Conservation (phyloP, 2,113 vertebrate species). For the Phyllostomus hastatus region DNA sequence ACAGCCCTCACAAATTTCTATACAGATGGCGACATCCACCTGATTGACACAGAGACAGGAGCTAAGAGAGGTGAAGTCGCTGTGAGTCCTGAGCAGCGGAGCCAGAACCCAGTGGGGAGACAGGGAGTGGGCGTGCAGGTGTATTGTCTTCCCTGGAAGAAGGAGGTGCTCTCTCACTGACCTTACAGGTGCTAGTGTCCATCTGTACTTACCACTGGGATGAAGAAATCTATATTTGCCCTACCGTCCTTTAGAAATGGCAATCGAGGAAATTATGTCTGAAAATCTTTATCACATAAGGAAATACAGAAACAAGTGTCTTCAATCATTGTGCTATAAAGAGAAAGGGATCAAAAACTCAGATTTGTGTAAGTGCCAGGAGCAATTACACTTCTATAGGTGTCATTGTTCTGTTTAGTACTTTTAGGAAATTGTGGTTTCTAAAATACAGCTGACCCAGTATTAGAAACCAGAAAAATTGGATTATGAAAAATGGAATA, state of each 20-base stretch:
- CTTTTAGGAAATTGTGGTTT: background rate
- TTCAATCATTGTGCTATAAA: background rate
- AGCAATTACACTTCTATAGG: background rate
- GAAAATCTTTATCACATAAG: rapidly evolving
- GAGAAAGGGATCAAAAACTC: background rate
- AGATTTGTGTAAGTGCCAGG: no score
- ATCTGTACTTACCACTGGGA: no score
- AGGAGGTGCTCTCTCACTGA: rapidly evolving
- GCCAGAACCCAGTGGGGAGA: background rate
- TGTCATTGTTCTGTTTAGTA: rapidly evolving
- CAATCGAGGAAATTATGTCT: no score
- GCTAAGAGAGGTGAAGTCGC: background rate
- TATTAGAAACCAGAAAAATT: background rate
- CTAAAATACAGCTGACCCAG: background rate
- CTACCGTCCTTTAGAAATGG: no score
- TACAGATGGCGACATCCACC: background rate
- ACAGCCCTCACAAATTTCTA: rapidly evolving
- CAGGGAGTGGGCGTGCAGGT: rapidly evolving
- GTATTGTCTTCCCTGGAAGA: rapidly evolving
- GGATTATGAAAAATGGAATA: background rate
- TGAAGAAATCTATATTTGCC: background rate
- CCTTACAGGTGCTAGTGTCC: rapidly evolving
- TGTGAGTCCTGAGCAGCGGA: rapidly evolving
- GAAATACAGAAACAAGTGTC: background rate
- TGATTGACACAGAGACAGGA: background rate